Evolutionary conservation across 2,888 invertebrate genomes (phyloP), one percentile per base, ranked within the genome.

Genomic region (Idaea biselata): DNA sequence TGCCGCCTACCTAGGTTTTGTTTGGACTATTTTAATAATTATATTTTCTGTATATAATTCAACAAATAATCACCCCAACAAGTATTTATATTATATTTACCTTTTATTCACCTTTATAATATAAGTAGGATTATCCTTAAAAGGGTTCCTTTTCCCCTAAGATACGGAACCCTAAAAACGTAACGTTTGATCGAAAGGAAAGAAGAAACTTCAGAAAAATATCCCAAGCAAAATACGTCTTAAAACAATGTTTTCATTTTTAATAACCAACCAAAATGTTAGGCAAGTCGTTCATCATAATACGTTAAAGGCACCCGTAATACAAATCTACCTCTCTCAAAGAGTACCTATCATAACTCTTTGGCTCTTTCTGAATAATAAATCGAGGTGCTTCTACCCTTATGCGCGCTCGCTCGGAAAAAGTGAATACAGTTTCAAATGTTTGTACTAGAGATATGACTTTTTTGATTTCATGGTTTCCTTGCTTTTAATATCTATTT

Each of bases 311-410:
- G 68, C 44, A 44, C 44, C 32, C 44, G 14, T 8, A 44, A 44
- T 44, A 44, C 44, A 44, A 44, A 44, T 44, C 44, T 44, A 44
- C 44, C 44, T 44, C 2, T 8, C 14, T 14, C 14, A 14, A 44
- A 14, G 11, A 8, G 8, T 44, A 44, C 44, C 44, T 44, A 44
- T 44, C 44, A 44, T 44, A 44, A 44, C 14, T 44, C 11, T 44
- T 44, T 33, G 33, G 63, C 67, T 66, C 68, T 68, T 58, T 66
- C 60, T 67, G 65, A 69, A 71, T 69, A 71, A 71, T 68, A 69
- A 67, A 69, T 64, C 59, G 60, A 68, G 64, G 58, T 63, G 67
- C 58, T 59, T 60, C 55, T 62, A 60, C 60, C 56, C 58, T 59
- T 61, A 58, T 18, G 56, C 56, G 7, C 18, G 56, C 16, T 55